Evolutionary conservation across 2,797 vertebrate genomes (phyloP), one percentile per base, ranked within the genome.

Genomic region (Pseudochirops cupreus): DNA sequence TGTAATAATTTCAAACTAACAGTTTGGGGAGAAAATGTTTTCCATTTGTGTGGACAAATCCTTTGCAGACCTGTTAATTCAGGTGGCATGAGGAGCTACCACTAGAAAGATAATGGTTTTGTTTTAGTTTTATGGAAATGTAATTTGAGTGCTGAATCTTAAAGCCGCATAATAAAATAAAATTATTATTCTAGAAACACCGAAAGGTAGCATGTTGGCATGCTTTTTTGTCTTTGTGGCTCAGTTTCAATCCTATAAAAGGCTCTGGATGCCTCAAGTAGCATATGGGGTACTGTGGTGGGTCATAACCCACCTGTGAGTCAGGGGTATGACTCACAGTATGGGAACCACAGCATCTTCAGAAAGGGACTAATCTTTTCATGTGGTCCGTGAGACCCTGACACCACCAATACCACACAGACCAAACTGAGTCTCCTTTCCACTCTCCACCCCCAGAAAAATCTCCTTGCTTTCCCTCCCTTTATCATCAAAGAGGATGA

Each of bases 1-100:
- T 97, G 97, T 98, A 98, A 98, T 98, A 97, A 98, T 98, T 98
- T 97, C 96, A 96, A 98, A 98, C 98, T 98, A 98, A 97, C 98
- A 98, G 97, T 98, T 98, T 98, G 96, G 97, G 95, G 93, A 97
- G 74, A 56, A 55, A 55, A n/a, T 39, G 7, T 92, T 95, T 93
- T 55, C 56, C 28, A 2, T 82, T 82, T 93, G 62, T 56, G 91
- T 92, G 90, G 33, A 46, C 31, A 56, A 56, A 92, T 28, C 95
- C 50, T 94, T 56, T 39, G 39, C 21, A 31, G 56, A 56, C 39
- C 21, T 31, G 0, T 90, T 53, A 16, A 93, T 0, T 56, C 57
- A 5, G 46, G 53, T 87, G 21, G 6, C 56, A 24, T 92, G 7
- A 46, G 6, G 91, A 28, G 31, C 16, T 31, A 12, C 91, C 58